A percentile compares a stretch with the other conserved stretches of the same genome.
Evolutionary conservation across 2,113 vertebrate genomes (phyloP).

Genomic region (Otis tarda): DNA sequence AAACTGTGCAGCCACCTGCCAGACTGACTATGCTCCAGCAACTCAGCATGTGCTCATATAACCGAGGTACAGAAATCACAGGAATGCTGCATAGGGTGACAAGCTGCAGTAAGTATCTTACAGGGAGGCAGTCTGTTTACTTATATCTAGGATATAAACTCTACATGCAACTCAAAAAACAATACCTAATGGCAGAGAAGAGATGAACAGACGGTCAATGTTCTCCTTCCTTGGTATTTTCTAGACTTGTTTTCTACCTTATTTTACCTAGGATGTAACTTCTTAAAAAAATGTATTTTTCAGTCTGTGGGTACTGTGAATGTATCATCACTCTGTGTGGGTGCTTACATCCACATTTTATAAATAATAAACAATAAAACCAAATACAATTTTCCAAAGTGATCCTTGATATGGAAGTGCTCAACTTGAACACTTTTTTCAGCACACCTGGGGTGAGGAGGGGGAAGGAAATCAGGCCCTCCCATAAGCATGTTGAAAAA

Average conservation of each 20-base stretch:
- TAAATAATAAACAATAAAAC: not conserved
- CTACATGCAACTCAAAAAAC: not conserved
- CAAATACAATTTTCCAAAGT: not conserved
- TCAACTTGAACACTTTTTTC: not conserved
- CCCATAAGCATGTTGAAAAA: not conserved
- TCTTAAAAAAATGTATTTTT: not conserved
- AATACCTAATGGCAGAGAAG: not conserved
- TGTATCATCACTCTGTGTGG: not conserved
- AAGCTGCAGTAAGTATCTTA: not conserved
- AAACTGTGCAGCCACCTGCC: constrained; percentile 24
- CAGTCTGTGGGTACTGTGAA: not conserved
- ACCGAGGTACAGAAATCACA: not conserved
- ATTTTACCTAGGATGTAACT: not conserved
- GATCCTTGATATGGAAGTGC: not conserved
- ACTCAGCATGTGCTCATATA: not conserved
- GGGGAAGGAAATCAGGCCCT: not conserved
- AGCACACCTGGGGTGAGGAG: not conserved
- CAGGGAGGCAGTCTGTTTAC: not conserved
- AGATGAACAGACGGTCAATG: not conserved
- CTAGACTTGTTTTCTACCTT: not conserved
- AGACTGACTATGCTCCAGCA: not conserved
- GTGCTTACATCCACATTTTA: not conserved
- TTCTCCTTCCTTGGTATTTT: not conserved
- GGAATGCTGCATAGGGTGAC: not conserved
- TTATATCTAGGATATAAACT: not conserved